A percentile compares a stretch with the other conserved stretches of the same genome.
Conservation (phyloP, 2,797 vertebrate species). For the Cossypha caffra region DNA sequence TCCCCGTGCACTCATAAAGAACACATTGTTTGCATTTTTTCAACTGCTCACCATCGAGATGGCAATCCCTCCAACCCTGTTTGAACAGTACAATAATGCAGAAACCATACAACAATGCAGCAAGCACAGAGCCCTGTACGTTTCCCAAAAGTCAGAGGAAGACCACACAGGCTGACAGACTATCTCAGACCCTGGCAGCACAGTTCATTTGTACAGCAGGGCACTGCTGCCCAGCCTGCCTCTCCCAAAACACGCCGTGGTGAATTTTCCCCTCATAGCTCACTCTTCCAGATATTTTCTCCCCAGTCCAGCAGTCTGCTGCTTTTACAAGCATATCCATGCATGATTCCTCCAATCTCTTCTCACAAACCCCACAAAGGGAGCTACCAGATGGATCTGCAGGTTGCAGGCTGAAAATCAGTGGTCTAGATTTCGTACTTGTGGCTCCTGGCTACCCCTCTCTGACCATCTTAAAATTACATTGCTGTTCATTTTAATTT, state of each 20-base stretch:
- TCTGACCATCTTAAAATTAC: neutral
- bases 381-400: neutral
- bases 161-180: neutral
- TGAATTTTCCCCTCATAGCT: fast-evolving
- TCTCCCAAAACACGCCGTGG: neutral
- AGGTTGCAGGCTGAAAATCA: neutral
- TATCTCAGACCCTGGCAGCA: neutral
- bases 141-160: neutral
- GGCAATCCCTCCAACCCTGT: neutral
- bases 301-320: neutral
- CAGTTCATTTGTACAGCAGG: neutral
- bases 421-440: neutral
- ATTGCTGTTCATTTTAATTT: neutral
- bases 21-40: neutral
- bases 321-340: neutral
- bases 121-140: neutral
- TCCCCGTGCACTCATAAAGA: neutral
- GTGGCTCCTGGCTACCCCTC: neutral
- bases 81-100: neutral
- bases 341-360: neutral
- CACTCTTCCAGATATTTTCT: neutral
- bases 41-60: neutral
- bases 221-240: neutral
- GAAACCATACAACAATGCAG: fast-evolving
- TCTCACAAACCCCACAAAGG: neutral